Evolutionary conservation across 2,888 invertebrate genomes (phyloP).

Genomic region (Plagiodera versicolora): DNA sequence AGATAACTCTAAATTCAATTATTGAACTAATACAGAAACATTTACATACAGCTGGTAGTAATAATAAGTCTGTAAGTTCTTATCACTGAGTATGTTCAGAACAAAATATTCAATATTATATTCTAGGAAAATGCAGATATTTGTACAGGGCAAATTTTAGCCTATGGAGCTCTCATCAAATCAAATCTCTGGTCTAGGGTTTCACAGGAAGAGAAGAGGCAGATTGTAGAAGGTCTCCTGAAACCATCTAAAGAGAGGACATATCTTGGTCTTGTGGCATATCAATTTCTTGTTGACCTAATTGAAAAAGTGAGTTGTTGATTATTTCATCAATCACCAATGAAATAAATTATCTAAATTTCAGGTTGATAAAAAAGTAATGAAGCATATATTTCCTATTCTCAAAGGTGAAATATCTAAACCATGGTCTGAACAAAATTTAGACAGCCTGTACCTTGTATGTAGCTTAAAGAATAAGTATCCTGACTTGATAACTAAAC

Average conservation of each 20-base stretch:
- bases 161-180: conserved; percentile 70
- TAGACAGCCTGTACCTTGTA: conserved; percentile 68
- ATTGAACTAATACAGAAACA: conserved; percentile 66
- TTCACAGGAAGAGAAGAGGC: conserved; percentile 57
- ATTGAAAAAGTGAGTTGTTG: conserved; percentile 56
- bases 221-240: conserved; percentile 55
- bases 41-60: conserved; percentile 63
- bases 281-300: conserved; percentile 64
- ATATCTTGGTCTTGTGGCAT: conserved; percentile 64
- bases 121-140: conserved; percentile 75
- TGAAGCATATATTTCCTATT: conserved; percentile 60
- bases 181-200: conserved; percentile 62
- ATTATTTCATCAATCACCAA: background rate
- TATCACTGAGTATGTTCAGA: background rate
- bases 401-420: conserved; percentile 64
- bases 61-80: conserved; percentile 67
- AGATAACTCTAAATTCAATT: conserved; percentile 59
- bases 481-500: conserved; percentile 57
- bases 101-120: conserved; percentile 13
- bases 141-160: conserved; percentile 69
- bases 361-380: background rate
- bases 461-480: conserved; percentile 55
- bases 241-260: conserved; percentile 63
- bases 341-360: too few species aligned
- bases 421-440: conserved; percentile 64